phyloP scores from a whole-genome alignment of 2,888 invertebrate genomes.

The Pasiphila rectangulata region DNA sequence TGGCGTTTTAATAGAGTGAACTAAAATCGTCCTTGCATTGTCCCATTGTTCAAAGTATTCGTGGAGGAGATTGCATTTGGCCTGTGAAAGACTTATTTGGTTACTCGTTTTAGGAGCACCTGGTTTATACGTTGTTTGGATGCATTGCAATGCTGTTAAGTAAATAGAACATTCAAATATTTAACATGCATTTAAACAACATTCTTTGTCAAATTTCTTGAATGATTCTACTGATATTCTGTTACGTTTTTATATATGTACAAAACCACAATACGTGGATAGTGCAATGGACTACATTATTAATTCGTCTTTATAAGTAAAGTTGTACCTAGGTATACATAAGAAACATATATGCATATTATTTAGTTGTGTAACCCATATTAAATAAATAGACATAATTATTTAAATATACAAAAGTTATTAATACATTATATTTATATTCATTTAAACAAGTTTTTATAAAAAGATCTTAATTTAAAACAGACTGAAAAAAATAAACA shows the following conservation, averaged over 20 bases:
- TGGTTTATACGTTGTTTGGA: conserved; percentile 34
- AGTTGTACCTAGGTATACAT: not conserved
- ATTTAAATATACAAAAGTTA: too few relatives aligned
- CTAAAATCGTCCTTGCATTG: conserved; percentile 76
- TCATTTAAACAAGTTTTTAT: too few relatives aligned
- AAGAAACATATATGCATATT: not conserved
- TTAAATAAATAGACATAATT: too few relatives aligned
- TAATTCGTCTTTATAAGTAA: too few relatives aligned
- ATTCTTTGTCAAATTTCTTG: too few relatives aligned
- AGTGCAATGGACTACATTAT: too few relatives aligned
- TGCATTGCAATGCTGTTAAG: conserved; percentile 18
- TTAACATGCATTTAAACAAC: not conserved
- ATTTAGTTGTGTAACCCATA: not conserved
- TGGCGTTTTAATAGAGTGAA: conserved; percentile 72
- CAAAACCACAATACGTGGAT: too few relatives aligned
- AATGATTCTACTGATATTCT: too few relatives aligned
- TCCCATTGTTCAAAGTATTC: conserved; percentile 62
- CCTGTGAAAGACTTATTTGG: conserved; percentile 48
- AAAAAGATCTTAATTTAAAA: too few relatives aligned
- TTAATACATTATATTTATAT: too few relatives aligned
- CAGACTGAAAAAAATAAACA: too few relatives aligned
- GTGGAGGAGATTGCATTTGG: conserved; percentile 64
- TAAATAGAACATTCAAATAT: conserved; percentile 7
- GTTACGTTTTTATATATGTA: too few relatives aligned
- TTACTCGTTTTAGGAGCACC: conserved; percentile 45